Evolutionary conservation across 2,888 invertebrate genomes (phyloP).

Genomic region (Megastigmus dorsalis): DNA sequence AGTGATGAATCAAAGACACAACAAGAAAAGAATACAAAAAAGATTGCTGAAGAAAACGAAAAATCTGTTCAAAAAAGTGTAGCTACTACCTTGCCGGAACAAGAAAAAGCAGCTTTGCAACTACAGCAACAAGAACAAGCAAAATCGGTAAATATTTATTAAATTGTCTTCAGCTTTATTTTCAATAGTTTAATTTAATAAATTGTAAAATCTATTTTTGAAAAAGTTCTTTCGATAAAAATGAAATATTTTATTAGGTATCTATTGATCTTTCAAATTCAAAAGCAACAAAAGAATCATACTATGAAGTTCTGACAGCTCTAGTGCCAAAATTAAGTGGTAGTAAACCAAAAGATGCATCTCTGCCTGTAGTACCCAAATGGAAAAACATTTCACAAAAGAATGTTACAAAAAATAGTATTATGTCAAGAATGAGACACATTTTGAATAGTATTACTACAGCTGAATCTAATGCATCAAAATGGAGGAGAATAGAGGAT

Average conservation of each 20-base stretch:
- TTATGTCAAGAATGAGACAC: conserved; percentile 81
- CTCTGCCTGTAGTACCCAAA: conserved; percentile 70
- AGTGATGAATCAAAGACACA: conserved; percentile 52
- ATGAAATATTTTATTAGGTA: conserved; percentile 5
- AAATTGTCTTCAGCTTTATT: neutral
- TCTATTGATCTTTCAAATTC: neutral
- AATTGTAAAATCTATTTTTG: neutral
- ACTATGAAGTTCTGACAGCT: conserved; percentile 70
- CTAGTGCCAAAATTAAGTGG: conserved; percentile 71
- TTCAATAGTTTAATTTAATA: neutral
- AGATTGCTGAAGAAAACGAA: conserved; percentile 36
- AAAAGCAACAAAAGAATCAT: conserved; percentile 31
- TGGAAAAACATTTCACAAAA: conserved; percentile 74
- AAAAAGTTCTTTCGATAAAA: neutral
- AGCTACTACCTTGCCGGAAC: conserved; percentile 25
- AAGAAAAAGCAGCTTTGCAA: conserved; percentile 27
- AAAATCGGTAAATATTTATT: conserved; percentile 40
- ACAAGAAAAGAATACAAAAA: conserved; percentile 38
- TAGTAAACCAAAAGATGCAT: conserved; percentile 64
- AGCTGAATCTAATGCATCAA: conserved; percentile 78
- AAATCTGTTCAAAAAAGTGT: conserved; percentile 43
- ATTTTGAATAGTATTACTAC: conserved; percentile 79
- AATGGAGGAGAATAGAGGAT: conserved; percentile 80
- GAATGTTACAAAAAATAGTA: conserved; percentile 76
- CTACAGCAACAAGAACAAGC: conserved; percentile 24